Evolutionary conservation across 2,888 invertebrate species (phyloP), one percentile per base, ranked within the genome.

Genomic region (Nomada flava): DNA sequence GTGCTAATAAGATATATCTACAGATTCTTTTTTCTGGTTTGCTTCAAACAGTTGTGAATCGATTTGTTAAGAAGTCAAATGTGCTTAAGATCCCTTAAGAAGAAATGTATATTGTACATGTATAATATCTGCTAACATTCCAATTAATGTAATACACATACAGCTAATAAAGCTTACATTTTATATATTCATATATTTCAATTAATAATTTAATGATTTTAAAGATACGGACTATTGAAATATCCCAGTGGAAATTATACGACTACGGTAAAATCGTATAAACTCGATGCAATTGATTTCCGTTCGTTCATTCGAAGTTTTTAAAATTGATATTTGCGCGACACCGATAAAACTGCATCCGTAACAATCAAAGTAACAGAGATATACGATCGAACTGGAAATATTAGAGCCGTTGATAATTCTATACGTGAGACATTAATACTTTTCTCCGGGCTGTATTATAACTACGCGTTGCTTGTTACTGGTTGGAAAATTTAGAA

Each of bases 401-500:
- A 83, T 57, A 53, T 76, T 65, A 67, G 55, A 76, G n/a, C 59
- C 42, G 5, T 55, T 65, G 20, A 78, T 81, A 84, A 88, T 82
- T 78, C 77, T 82, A 78, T 79, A 82, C 73, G 63, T 68, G 73
- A 77, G 78, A 79, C 84, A 82, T 82, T 78, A 86, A 82, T 88
- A 80, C 36, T 88, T 88, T 88, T 74, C 76, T 42, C 53, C 68
- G 73, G 79, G 82, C 65, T 63, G 62, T 26, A 57, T 79, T 23
- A 75, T 83, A 82, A 76, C 78, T 52, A 65, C 50, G 57, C 72
- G 60, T 44, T 63, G 73, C 86, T 87, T 84, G 86, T 87, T 87
- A 87, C 70, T 70, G 69, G 74, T 50, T 76, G 74, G 86, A 78
- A 86, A 86, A 86, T 86, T 80, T 84, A 76, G 85, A 69, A 87